phyloP scores from a whole-genome alignment of 2,797 vertebrate genomes.

The Echiichthys vipera region DNA sequence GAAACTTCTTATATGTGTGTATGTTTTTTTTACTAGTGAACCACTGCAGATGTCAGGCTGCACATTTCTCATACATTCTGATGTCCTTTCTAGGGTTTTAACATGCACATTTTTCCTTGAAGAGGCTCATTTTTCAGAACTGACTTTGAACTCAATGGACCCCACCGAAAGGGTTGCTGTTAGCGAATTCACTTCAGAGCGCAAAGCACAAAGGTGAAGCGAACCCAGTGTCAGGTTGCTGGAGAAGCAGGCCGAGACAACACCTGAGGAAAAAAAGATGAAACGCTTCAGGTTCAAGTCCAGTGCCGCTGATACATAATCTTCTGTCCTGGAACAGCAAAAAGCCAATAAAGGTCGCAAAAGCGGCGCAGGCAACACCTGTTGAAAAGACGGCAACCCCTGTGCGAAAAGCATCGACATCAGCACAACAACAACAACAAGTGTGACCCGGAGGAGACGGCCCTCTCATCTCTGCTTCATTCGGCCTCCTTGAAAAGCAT shows the following conservation, averaged over 20 bases:
- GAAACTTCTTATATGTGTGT: neutral
- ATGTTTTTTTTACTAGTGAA: neutral
- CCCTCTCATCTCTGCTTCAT: constrained; percentile 52
- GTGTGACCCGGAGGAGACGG: neutral
- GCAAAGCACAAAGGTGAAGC: neutral
- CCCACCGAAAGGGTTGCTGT: neutral
- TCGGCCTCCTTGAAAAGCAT: constrained; percentile 40
- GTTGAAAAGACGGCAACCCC: constrained; percentile 22
- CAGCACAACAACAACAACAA: constrained; percentile 51
- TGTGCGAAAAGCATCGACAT: constrained; percentile 23
- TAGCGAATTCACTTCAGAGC: neutral
- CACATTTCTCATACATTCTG: neutral
- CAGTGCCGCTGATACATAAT: neutral
- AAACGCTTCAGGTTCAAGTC: constrained; percentile 17
- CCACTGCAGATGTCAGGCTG: neutral
- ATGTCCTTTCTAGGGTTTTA: neutral
- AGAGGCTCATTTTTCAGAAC: neutral
- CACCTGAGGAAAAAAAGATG: constrained; percentile 23
- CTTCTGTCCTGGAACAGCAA: neutral
- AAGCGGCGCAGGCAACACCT: constrained; percentile 49
- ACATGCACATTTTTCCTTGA: neutral
- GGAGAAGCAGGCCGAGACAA: constrained; percentile 7
- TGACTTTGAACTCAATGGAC: constrained; percentile 11
- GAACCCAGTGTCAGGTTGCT: neutral
- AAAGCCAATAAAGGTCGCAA: constrained; percentile 13